Evolutionary conservation across 2,888 invertebrate species (phyloP), one percentile per base, ranked within the genome.

Genomic region (Conops quadrifasciatus): DNA sequence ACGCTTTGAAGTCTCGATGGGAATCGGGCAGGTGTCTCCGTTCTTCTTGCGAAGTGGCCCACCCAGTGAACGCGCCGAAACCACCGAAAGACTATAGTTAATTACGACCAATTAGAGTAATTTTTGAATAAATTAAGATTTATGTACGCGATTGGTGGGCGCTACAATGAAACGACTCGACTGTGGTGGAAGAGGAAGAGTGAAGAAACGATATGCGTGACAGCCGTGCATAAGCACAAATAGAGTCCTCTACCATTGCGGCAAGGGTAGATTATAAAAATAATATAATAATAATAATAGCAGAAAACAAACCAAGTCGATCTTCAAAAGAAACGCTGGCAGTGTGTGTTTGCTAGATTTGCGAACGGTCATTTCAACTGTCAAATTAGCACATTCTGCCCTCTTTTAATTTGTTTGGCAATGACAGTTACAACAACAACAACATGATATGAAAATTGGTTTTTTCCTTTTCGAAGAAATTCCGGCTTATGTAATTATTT

Each of bases 31-130:
- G 67, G 67, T 67, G 67, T 49, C 26, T 19, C 19, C 1, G 47
- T 30, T 19, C 36, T 43, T 47, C 45, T 26, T 21, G 13, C 43
- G 43, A 24, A 5, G 21, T 16, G 51, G 19, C 49, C n/a, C 58
- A 45, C 60, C 67, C 67, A 53, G 49, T 26, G 21, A 36, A 49
- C 9, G 36, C 30, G 13, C 36, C 15, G 9, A 45, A 62, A 62
- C 69, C 24, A 59, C 19, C 59, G 26, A 51, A 69, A 47, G 56
- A 53, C 70, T 74, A 70, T 73, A 73, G 76, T 78, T 81, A 82
- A 82, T 81, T 80, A 79, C 78, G 77, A 77, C 77, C 82, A 79
- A 81, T 81, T 82, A 81, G 78, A 80, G 79, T 74, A 74, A 67
- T 71, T 74, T 73, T 74, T 70, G 72, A 71, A 69, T 69, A 70